Percentiles rank a stretch among this genome's conserved stretches.
phyloP scores from a whole-genome alignment of 2,113 vertebrate genomes.

The Microtus pennsylvanicus region DNA sequence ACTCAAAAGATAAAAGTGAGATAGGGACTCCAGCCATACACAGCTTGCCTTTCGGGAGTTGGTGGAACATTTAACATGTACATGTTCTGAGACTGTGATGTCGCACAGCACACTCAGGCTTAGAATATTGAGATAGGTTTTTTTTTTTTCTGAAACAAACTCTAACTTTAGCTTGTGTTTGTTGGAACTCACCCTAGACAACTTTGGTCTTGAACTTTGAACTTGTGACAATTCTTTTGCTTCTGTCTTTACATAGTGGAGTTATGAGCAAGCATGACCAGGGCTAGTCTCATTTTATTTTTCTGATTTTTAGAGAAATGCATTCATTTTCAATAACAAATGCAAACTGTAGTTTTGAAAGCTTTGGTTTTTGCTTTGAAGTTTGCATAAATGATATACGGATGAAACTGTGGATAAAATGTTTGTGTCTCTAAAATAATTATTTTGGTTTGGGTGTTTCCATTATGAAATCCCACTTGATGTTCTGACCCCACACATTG shows the following conservation, averaged over 20 bases:
- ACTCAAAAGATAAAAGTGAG: not conserved
- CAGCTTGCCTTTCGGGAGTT: not conserved
- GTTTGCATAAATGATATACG: not conserved
- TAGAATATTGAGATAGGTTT: not conserved
- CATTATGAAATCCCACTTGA: not conserved
- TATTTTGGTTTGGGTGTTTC: not conserved
- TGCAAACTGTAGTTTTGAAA: not conserved
- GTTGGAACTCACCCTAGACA: not conserved
- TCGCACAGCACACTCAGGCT: not conserved
- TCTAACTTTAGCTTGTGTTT: not conserved
- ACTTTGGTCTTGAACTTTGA: not conserved
- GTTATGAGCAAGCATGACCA: not conserved
- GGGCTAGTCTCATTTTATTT: not conserved
- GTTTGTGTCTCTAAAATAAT: not conserved
- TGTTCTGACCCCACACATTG: rapidly evolving
- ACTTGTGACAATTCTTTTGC: not conserved
- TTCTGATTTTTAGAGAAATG: not conserved
- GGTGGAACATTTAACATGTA: not conserved
- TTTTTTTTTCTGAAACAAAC: not conserved
- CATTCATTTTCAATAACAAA: not conserved
- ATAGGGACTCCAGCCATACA: not conserved
- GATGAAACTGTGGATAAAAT: not conserved
- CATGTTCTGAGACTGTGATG: not conserved
- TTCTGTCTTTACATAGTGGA: not conserved
- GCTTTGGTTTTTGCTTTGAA: not conserved